Percentiles rank a stretch among this genome's conserved stretches.
Evolutionary conservation across 2,888 invertebrate species (phyloP).

Genomic region (Phasia obesa): DNA sequence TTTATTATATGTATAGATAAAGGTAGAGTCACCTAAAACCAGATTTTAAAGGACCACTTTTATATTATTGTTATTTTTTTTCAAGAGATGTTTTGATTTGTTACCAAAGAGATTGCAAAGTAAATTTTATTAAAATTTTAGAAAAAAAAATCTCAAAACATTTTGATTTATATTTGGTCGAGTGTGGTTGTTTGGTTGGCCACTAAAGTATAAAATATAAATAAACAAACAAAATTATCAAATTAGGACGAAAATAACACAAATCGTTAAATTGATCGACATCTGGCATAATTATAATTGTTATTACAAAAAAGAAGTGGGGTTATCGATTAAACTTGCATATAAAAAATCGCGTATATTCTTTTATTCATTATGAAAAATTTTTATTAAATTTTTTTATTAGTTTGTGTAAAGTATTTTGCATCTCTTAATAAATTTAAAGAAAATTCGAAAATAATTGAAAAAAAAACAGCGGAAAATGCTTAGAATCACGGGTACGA

Average conservation of each 20-base stretch:
- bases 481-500: slow-evolving; percentile 7
- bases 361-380: not conserved
- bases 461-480: too few relatives aligned
- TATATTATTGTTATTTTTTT: slow-evolving; percentile 2
- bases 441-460: not conserved
- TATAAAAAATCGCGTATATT: slow-evolving; percentile 4
- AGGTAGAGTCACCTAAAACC: too few relatives aligned
- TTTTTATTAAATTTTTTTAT: not conserved
- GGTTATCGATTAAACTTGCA: slow-evolving; percentile 28
- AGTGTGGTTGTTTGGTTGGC: slow-evolving; percentile 23
- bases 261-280: slow-evolving; percentile 5
- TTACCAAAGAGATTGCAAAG: slow-evolving; percentile 8
- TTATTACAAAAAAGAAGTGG: not conserved
- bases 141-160: slow-evolving; percentile 36
- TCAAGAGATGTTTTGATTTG: slow-evolving; percentile 15
- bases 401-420: not conserved
- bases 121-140: slow-evolving; percentile 30
- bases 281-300: not conserved
- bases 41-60: not conserved
- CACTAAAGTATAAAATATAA: slow-evolving; percentile 8
- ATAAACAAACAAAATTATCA: slow-evolving; percentile 12
- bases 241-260: not conserved
- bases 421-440: not conserved
- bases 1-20: too few relatives aligned
- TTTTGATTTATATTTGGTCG: slow-evolving; percentile 56